These are phyloP conservation scores for Tetraodon nigroviridis DNA, from an alignment of 2,113 vertebrate genomes.

Conservation along the genomic window DNA sequence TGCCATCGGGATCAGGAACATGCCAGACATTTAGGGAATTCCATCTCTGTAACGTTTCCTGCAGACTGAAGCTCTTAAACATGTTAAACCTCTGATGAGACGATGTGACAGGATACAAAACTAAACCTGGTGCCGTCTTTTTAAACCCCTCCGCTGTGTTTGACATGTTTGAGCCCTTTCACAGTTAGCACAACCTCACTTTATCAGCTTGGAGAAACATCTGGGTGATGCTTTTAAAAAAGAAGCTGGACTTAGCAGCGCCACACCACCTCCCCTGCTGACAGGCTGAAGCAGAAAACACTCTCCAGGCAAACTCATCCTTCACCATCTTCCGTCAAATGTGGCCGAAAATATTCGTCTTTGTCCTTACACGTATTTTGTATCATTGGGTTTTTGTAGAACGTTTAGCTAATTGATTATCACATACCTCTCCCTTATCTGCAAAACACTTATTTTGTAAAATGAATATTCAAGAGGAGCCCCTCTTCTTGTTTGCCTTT, in stretches of 20 bases:
- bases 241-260: too few relatives aligned
- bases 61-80: too few relatives aligned
- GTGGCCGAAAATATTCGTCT: constrained; percentile 50
- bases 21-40: not conserved
- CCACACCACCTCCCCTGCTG: too few relatives aligned
- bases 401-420: constrained; percentile 76
- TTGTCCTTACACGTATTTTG: constrained; percentile 43
- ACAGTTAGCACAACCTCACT: too few relatives aligned
- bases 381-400: constrained; percentile 57
- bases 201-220: too few relatives aligned
- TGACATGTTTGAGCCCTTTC: too few relatives aligned
- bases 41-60: too few relatives aligned
- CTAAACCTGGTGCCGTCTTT: too few relatives aligned
- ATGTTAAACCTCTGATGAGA: too few relatives aligned
- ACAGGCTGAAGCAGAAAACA: not conserved
- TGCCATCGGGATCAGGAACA: not conserved
- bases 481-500: constrained; percentile 46
- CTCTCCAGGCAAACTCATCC: constrained; percentile 46
- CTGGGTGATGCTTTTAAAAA: too few relatives aligned
- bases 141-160: too few relatives aligned
- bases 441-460: constrained; percentile 70
- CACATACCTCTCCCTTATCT: constrained; percentile 66
- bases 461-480: constrained; percentile 70
- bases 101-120: too few relatives aligned
- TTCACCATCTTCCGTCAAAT: constrained; percentile 54